phyloP scores from a whole-genome alignment of 2,113 vertebrate genomes.

The Sisor rabdophorus region DNA sequence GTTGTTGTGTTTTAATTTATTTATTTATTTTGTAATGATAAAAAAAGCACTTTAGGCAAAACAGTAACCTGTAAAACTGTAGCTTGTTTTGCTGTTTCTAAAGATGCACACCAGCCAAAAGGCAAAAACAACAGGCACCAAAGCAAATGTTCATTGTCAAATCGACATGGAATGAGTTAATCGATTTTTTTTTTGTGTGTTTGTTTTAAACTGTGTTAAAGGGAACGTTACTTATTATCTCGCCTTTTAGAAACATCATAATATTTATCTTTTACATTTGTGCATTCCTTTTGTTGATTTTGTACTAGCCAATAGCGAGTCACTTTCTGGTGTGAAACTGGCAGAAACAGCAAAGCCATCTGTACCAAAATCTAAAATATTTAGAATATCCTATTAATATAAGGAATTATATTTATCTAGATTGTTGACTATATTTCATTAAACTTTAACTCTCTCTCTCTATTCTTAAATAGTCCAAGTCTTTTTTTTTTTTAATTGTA shows the following conservation, averaged over 20 bases:
- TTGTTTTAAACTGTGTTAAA: not conserved
- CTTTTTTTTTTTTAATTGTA: constrained; percentile 18
- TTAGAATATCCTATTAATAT: constrained; percentile 35
- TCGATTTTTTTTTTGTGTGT: not conserved
- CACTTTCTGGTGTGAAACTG: constrained; percentile 85
- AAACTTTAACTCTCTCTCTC: not conserved
- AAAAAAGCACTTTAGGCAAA: constrained; percentile 64
- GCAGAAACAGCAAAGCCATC: constrained; percentile 87
- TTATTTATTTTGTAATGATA: constrained; percentile 53
- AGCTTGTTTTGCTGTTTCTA: constrained; percentile 92
- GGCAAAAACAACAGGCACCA: constrained; percentile 42
- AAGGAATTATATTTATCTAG: too few species aligned
- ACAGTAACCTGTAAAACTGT: constrained; percentile 69
- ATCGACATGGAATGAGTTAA: not conserved
- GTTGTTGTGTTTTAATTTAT: constrained; percentile 43
- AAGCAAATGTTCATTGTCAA: not conserved
- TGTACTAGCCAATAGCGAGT: constrained; percentile 50
- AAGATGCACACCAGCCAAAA: constrained; percentile 83
- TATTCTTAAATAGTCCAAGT: too few species aligned
- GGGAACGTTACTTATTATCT: not conserved
- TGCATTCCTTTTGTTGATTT: constrained; percentile 19
- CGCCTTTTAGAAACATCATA: not conserved
- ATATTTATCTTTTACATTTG: not conserved
- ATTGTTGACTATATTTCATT: too few species aligned
- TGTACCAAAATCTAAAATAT: constrained; percentile 62